These are phyloP conservation scores for Popillia japonica DNA, from an alignment of 1,140 invertebrate genomes.

Conservation along the genomic window DNA sequence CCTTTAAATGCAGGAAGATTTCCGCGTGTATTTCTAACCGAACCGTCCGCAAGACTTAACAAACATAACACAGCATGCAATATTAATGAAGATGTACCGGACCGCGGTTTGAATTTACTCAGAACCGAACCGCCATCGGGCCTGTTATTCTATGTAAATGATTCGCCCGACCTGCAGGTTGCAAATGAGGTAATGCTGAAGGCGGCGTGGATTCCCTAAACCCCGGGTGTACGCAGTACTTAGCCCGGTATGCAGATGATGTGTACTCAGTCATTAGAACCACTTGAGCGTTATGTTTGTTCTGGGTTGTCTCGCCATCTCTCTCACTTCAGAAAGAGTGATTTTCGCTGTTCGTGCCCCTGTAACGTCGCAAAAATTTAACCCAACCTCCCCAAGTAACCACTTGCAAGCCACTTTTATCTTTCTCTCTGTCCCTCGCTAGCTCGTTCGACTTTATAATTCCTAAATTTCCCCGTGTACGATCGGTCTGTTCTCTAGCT, in stretches of 20 bases:
- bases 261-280: slow-evolving; percentile 55
- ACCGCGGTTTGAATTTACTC: slow-evolving; percentile 45
- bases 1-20: too few species aligned
- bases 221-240: not conserved
- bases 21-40: too few species aligned
- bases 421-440: too few species aligned
- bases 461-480: not conserved
- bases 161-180: slow-evolving; percentile 52
- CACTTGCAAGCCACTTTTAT: not conserved
- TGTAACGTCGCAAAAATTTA: not conserved
- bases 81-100: slow-evolving; percentile 54
- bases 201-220: slow-evolving; percentile 39
- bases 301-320: slow-evolving; percentile 36
- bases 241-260: slow-evolving; percentile 50
- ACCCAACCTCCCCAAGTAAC: not conserved
- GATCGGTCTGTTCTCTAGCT: not conserved
- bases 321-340: slow-evolving; percentile 41
- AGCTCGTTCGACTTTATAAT: not conserved
- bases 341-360: slow-evolving; percentile 41
- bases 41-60: not conserved
- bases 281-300: slow-evolving; percentile 55
- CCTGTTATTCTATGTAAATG: slow-evolving; percentile 58
- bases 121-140: slow-evolving; percentile 1
- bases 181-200: slow-evolving; percentile 53
- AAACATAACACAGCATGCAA: slow-evolving; percentile 51